phyloP scores from a whole-genome alignment of 2,888 invertebrate species.

The Azorinus chamasolen region DNA sequence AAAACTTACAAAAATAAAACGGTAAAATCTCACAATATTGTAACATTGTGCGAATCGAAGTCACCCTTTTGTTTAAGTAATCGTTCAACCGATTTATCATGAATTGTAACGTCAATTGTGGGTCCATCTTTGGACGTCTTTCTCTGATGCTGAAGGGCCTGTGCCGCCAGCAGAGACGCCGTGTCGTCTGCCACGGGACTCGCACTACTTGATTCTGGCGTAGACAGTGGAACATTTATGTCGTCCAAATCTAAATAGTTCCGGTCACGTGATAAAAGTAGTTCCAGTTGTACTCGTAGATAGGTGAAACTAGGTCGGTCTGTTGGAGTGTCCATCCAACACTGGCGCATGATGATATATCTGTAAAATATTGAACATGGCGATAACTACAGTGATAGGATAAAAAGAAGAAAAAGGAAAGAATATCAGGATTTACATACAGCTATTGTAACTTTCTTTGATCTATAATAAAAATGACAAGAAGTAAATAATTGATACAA shows the following conservation, averaged over 20 bases:
- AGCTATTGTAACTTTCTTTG: neutral
- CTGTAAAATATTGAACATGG: slow-evolving; percentile 61
- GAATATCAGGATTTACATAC: neutral
- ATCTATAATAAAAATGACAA: too few relatives aligned
- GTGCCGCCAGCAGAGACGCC: slow-evolving; percentile 62
- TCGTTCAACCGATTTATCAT: slow-evolving; percentile 77
- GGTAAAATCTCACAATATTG: slow-evolving; percentile 50
- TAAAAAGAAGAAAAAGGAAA: too few relatives aligned
- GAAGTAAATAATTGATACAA: too few relatives aligned
- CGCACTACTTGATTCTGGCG: slow-evolving; percentile 78
- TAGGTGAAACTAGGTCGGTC: slow-evolving; percentile 83
- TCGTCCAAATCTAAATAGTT: slow-evolving; percentile 85
- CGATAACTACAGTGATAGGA: neutral
- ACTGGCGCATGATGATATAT: slow-evolving; percentile 84
- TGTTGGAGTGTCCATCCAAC: slow-evolving; percentile 82
- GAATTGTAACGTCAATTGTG: slow-evolving; percentile 73
- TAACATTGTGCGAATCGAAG: slow-evolving; percentile 58
- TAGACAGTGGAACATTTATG: slow-evolving; percentile 81
- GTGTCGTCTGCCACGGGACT: slow-evolving; percentile 70
- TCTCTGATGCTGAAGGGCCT: slow-evolving; percentile 56
- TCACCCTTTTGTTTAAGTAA: slow-evolving; percentile 71
- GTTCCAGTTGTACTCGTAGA: slow-evolving; percentile 81
- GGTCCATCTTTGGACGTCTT: slow-evolving; percentile 67
- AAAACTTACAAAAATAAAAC: too few relatives aligned
- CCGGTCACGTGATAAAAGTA: slow-evolving; percentile 78